A percentile compares a stretch with the other conserved stretches of the same genome.
These are phyloP conservation scores for Epiblema foenella DNA, from an alignment of 2,888 invertebrate genomes.

Conservation along the genomic window DNA sequence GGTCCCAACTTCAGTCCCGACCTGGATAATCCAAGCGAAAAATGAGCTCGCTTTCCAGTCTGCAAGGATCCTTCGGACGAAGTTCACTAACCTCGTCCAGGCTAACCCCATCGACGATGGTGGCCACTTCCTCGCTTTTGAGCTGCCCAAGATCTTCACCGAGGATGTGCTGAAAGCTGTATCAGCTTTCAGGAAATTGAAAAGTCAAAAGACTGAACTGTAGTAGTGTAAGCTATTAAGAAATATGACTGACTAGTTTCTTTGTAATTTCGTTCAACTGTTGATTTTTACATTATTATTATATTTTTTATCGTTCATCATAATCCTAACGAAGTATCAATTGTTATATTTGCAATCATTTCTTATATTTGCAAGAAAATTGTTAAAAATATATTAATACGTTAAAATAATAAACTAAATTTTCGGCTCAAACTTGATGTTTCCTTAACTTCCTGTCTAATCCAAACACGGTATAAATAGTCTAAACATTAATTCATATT, in stretches of 20 bases:
- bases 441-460: too few species aligned
- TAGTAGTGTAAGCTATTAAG: constrained; percentile 1
- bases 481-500: too few species aligned
- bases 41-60: constrained; percentile 86
- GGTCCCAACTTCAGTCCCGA: constrained; percentile 85
- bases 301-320: too few species aligned
- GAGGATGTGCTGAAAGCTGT: constrained; percentile 80
- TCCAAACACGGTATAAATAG: too few species aligned
- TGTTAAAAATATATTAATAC: too few species aligned
- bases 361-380: too few species aligned
- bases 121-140: constrained; percentile 92
- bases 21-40: constrained; percentile 87
- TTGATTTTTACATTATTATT: background rate
- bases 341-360: too few species aligned
- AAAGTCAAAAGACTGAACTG: constrained; percentile 25
- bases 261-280: background rate
- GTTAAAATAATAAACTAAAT: too few species aligned
- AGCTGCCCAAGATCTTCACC: constrained; percentile 87
- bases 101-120: constrained; percentile 85
- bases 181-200: constrained; percentile 42
- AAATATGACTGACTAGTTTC: background rate
- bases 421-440: too few species aligned
- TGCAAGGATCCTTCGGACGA: constrained; percentile 79
- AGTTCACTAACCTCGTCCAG: constrained; percentile 86
- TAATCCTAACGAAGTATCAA: too few species aligned